Conservation (phyloP, 2,797 vertebrate genomes). For the Epinephelus coioides region DNA sequence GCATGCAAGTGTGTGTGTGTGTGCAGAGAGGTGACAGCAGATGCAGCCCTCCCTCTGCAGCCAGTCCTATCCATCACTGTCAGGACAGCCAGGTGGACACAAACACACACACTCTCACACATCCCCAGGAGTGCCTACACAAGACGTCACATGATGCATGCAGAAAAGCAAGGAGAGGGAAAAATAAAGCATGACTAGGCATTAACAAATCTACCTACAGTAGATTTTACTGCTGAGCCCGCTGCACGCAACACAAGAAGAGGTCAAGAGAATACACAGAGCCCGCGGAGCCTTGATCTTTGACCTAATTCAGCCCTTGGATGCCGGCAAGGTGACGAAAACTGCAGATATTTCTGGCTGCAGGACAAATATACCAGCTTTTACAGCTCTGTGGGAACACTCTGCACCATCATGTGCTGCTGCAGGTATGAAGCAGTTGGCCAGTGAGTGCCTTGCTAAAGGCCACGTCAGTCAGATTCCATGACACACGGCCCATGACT, state of each 20-base stretch:
- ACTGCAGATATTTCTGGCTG: not conserved
- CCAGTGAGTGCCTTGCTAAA: constrained; percentile 28
- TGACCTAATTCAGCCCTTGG: constrained; percentile 23
- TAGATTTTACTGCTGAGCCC: constrained; percentile 43
- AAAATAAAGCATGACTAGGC: constrained; percentile 40
- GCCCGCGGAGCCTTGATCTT: constrained; percentile 20
- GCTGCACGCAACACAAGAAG: not conserved
- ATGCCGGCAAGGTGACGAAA: not conserved
- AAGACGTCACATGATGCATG: constrained; percentile 9
- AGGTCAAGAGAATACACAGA: constrained; percentile 5
- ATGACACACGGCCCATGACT: constrained; percentile 8
- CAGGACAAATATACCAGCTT: constrained; percentile 28
- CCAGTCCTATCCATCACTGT: constrained; percentile 56
- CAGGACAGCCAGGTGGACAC: constrained; percentile 36
- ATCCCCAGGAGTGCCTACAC: not conserved
- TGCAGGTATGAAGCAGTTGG: constrained; percentile 44
- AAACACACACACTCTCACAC: constrained; percentile 13
- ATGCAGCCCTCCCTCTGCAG: constrained; percentile 45
- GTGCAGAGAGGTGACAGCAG: constrained; percentile 39
- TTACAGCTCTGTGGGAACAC: constrained; percentile 1
- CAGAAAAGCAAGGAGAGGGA: constrained; percentile 17
- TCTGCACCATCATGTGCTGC: not conserved
- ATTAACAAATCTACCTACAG: constrained; percentile 35
- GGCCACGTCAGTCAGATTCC: constrained; percentile 54
- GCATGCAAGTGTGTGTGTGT: not conserved